Percentiles rank a stretch among this genome's conserved stretches.
phyloP scores from a whole-genome alignment of 2,888 invertebrate genomes.

The Gandaritis pyraliata region DNA sequence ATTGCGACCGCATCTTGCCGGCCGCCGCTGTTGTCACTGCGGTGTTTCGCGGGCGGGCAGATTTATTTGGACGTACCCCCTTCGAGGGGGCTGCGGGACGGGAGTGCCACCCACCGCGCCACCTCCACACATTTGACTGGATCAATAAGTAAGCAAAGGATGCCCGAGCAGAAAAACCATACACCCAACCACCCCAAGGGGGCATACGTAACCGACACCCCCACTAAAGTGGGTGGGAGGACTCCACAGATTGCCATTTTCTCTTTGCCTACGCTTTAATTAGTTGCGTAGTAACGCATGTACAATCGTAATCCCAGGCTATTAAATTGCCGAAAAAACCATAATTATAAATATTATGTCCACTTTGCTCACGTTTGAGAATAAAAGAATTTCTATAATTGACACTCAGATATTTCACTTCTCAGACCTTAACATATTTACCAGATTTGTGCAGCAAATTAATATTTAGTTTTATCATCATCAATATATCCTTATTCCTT shows the following conservation, averaged over 20 bases:
- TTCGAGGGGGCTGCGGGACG: constrained; percentile 69
- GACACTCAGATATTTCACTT: background rate
- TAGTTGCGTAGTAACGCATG: constrained; percentile 84
- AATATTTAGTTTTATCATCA: constrained; percentile 12
- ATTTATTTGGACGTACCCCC: constrained; percentile 85
- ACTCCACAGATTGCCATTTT: constrained; percentile 84
- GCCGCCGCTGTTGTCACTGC: constrained; percentile 82
- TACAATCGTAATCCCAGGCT: constrained; percentile 78
- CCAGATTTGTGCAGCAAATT: background rate
- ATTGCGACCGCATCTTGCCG: constrained; percentile 82
- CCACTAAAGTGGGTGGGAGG: constrained; percentile 82
- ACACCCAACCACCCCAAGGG: constrained; percentile 84
- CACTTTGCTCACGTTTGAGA: constrained; percentile 18
- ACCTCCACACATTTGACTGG: constrained; percentile 86
- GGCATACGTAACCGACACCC: constrained; percentile 85
- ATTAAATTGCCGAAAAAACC: constrained; percentile 64
- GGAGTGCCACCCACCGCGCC: constrained; percentile 81
- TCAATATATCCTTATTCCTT: constrained; percentile 32
- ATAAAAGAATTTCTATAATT: background rate
- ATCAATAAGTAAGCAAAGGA: constrained; percentile 86
- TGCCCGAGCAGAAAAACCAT: constrained; percentile 86
- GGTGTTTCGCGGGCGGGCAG: constrained; percentile 85
- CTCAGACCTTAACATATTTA: background rate
- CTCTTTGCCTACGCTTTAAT: constrained; percentile 85
- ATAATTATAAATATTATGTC: constrained; percentile 16